Evolutionary conservation across 2,113 vertebrate species (phyloP), one percentile per base, ranked within the genome.

Genomic region (Antigone vipio): DNA sequence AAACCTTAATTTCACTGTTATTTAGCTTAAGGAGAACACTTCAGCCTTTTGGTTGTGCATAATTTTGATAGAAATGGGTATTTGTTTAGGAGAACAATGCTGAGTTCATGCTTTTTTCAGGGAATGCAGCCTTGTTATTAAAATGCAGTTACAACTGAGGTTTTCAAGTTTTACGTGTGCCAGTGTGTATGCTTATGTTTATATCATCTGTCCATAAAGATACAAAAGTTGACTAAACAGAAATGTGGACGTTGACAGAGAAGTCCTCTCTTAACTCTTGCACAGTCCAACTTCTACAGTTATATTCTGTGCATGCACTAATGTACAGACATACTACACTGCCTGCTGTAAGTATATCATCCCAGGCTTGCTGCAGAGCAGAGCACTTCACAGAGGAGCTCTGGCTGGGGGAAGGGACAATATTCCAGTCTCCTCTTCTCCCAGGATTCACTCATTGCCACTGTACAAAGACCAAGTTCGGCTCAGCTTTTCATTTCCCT

Each of bases 301-400:
- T 83, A 34, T 44, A 4, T 62, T 90, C 74, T 83, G 34, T 83
- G 45, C 8, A 2, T 53, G 53, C 69, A 20, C 8, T 72, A 19
- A 21, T 8, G 11, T 1, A 5, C 9, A 38, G 62, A 42, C 3
- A 4, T 5, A 0, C 58, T 68, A 9, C 62, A 5, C 32, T 88
- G 59, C 29, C 66, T 73, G 59, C 79, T 93, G 10, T 45, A 38
- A 73, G 20, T 26, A 0, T 32, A 10, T 74, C 38, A 21, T n/a
- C 45, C 24, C 1, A 9, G 59, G 18, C 77, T 67, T 32, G 22
- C 64, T 66, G 72, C 2, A 7, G 53, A 71, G 18, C 59, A 23
- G 35, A n/a, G n/a, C 3, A 0, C 0, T 0, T 38, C 1, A 5
- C 58, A 63, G n/a, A 50, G n/a, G 19, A 85, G 40, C 56, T 59